phyloP scores from a whole-genome alignment of 2,797 vertebrate species.

The Salmo trutta region DNA sequence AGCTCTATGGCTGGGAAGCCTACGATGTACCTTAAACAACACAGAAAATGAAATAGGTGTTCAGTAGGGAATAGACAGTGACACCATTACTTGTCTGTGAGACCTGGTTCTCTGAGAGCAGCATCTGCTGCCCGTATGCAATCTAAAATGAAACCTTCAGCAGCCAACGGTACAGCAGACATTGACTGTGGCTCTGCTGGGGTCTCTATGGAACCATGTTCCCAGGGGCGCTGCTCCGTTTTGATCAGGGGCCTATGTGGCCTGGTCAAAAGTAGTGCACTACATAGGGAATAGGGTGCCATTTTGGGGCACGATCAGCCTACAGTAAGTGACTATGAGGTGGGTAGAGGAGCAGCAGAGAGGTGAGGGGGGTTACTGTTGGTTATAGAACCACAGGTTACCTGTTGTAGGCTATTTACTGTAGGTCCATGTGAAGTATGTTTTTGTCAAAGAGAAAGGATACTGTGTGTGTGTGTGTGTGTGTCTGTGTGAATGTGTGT shows the following conservation, averaged over 20 bases:
- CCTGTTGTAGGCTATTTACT: no score
- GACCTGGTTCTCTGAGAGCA: background rate
- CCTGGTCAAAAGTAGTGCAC: background rate
- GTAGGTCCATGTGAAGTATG: no score
- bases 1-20: no score
- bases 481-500: background rate
- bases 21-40: background rate
- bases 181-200: constrained; percentile 63
- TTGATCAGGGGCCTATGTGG: background rate
- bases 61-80: background rate
- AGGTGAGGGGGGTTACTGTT: background rate
- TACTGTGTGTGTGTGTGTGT: no score
- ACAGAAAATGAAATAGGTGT: background rate
- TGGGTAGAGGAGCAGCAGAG: background rate
- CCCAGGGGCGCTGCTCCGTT: background rate
- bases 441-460: no score
- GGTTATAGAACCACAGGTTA: background rate
- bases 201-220: constrained; percentile 40
- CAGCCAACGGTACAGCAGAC: background rate
- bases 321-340: constrained; percentile 35
- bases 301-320: background rate
- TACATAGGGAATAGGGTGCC: background rate
- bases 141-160: background rate
- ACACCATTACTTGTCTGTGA: background rate
- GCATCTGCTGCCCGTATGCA: background rate